Conservation (phyloP, 2,113 vertebrate species). For the Madoqua kirkii region DNA sequence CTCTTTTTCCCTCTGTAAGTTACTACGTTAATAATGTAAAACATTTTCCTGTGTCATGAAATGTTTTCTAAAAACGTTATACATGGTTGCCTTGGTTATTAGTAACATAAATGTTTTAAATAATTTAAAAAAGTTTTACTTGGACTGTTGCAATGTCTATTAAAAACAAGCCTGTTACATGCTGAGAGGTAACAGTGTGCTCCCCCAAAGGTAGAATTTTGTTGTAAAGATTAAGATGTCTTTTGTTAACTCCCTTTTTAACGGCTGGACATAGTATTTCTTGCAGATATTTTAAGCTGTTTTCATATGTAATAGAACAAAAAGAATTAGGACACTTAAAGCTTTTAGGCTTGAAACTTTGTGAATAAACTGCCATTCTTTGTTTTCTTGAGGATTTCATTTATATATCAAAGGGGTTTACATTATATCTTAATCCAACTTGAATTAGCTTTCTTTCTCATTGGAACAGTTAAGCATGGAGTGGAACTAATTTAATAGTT, state of each 20-base stretch:
- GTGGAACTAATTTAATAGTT: not conserved
- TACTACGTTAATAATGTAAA: slow-evolving; percentile 1
- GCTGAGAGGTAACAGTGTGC: not conserved
- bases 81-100: not conserved
- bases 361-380: not conserved
- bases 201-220: slow-evolving; percentile 1
- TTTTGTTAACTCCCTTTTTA: slow-evolving; percentile 19
- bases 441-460: not conserved
- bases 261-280: not conserved
- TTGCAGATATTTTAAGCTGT: slow-evolving; percentile 16
- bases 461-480: not conserved
- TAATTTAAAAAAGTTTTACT: not conserved
- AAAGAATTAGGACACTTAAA: not conserved
- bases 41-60: not conserved
- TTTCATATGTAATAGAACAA: slow-evolving; percentile 25
- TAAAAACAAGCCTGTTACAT: not conserved
- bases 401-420: not conserved
- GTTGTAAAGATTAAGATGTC: not conserved
- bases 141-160: not conserved
- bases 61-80: slow-evolving; percentile 19
- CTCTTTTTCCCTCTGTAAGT: not conserved
- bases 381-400: not conserved
- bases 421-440: not conserved
- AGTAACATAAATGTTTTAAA: slow-evolving; percentile 6
- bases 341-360: not conserved